Evolutionary conservation across 1,140 invertebrate species (phyloP).

Genomic region (Aphelenchoides avenae): DNA sequence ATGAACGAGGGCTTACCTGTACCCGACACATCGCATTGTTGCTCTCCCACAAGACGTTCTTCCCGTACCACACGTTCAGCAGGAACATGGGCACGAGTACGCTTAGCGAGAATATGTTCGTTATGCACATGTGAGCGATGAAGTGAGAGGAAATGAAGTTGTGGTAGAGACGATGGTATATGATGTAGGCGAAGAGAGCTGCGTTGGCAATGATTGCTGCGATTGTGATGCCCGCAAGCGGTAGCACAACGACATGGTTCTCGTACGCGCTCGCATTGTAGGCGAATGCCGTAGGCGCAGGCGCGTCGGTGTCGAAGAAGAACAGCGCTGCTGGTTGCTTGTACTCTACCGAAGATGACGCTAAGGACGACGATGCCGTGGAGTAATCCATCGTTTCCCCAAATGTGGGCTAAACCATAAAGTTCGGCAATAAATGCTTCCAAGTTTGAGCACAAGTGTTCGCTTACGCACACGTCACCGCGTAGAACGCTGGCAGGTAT

Average conservation of each 20-base stretch:
- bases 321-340: background rate
- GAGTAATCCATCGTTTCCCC: no score
- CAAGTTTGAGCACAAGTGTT: no score
- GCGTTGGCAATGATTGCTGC: conserved; percentile 48
- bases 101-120: conserved; percentile 50
- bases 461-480: no score
- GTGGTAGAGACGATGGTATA: conserved; percentile 47
- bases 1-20: conserved; percentile 41
- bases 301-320: conserved; percentile 2
- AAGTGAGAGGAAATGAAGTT: conserved; percentile 58
- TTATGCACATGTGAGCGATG: conserved; percentile 56
- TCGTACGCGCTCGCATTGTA: conserved; percentile 34
- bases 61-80: conserved; percentile 48
- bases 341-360: no score
- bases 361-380: no score
- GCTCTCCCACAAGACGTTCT: conserved; percentile 51
- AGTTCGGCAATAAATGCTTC: no score
- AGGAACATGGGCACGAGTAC: conserved; percentile 53
- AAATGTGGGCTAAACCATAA: no score
- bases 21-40: conserved; percentile 51
- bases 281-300: conserved; percentile 20
- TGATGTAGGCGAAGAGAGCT: conserved; percentile 48
- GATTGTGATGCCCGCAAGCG: conserved; percentile 17
- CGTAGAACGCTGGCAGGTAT: no score
- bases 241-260: conserved; percentile 31